Base-by-base conservation (phyloP, 2,113 vertebrate genomes). In the Benitochromis conjunctus region DNA sequence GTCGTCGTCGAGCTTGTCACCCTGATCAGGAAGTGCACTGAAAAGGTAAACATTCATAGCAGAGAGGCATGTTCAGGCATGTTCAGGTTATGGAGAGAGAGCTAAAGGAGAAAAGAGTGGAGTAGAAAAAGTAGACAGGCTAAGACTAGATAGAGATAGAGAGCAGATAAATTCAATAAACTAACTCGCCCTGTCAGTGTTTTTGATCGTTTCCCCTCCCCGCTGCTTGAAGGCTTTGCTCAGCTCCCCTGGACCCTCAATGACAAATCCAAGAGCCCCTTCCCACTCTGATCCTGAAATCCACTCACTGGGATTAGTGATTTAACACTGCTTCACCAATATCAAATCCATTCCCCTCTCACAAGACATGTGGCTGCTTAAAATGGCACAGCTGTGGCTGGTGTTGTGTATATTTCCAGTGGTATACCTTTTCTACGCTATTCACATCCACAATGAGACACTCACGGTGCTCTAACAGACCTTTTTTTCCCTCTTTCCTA, bases 1-100 rank as follows among this genome's bases (percentile, higher is more conserved):
- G 98, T 99, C 89, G 97, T 99, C 93, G 97, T 97, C 93, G 98
- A 99, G 95, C 95, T 99, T 85, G 97, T 97, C 88, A 96, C 96
- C 88, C 97, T 99, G 88, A 97, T 98, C 95, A 97, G 96, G 94
- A 99, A 99, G 95, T 98, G 98, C 94, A 97, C 98, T 79, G 96
- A 96, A 90, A 99, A 99, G 98, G 98, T 99, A 98, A 96, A 48
- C 46, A 18, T 58, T 64, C 54, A 26, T 14, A 79, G 57, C 0
- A 34, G 87, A 90, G 46, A 76, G 71, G 29, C 69, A 76, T 5
- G 69, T 74, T 29, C 9, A 76, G 71, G 29, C 69, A 76, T 5
- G 69, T 74, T 29, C 9, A 48, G 69, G 69, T 31, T 19, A 53
- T 76, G 29, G 5, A 53, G 71, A 21, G 31, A 53, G 10, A 53